A percentile compares a stretch with the other conserved stretches of the same genome.
These are phyloP conservation scores for Periophthalmus magnuspinnatus DNA, from an alignment of 2,797 vertebrate genomes.

Conservation along the genomic window DNA sequence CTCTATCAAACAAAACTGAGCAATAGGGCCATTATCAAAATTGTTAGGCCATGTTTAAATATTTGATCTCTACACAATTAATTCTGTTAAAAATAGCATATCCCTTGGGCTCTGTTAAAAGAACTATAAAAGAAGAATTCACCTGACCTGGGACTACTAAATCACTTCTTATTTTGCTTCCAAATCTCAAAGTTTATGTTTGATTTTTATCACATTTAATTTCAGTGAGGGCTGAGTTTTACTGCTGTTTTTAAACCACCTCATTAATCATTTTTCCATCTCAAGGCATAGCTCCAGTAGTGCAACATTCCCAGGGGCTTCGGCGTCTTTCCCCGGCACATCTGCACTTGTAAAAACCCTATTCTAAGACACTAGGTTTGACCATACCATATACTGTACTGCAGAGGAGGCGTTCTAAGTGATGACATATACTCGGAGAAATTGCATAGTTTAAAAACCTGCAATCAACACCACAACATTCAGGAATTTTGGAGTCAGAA, in stretches of 20 bases:
- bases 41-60: background rate
- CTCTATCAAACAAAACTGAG: background rate
- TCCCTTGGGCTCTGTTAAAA: background rate
- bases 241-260: background rate
- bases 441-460: slow-evolving; percentile 17
- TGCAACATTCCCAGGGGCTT: slow-evolving; percentile 11
- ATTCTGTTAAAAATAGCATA: background rate
- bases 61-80: background rate
- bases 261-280: slow-evolving; percentile 13
- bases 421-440: slow-evolving; percentile 6
- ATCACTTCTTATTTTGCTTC: slow-evolving; percentile 18
- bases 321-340: slow-evolving; percentile 12
- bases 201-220: slow-evolving; percentile 16
- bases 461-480: slow-evolving; percentile 19
- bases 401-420: slow-evolving; percentile 5
- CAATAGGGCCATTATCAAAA: background rate
- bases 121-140: slow-evolving; percentile 18
- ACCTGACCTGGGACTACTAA: slow-evolving; percentile 10
- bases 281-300: background rate
- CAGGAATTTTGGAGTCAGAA: slow-evolving; percentile 30
- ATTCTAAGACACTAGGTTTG: slow-evolving; percentile 6
- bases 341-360: slow-evolving; percentile 11
- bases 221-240: slow-evolving; percentile 7
- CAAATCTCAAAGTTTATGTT: slow-evolving; percentile 18
- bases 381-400: background rate